A percentile compares a stretch with the other conserved stretches of the same genome.
These are phyloP conservation scores for Tragelaphus strepsiceros DNA, from an alignment of 2,113 vertebrate genomes.

Conservation along the genomic window DNA sequence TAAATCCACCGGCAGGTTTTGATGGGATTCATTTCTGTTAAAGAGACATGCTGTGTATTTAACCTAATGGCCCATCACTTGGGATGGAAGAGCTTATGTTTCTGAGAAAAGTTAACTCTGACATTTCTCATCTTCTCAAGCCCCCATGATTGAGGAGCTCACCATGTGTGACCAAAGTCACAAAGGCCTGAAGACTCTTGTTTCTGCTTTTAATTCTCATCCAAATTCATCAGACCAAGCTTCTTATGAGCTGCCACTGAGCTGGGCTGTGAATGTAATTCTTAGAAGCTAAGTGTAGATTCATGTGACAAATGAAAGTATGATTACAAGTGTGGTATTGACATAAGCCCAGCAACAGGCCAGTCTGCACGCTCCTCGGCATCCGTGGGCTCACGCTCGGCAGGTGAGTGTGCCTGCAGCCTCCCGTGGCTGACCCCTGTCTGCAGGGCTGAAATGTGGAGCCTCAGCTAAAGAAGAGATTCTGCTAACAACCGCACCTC, in stretches of 20 bases:
- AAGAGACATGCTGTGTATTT: background rate
- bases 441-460: background rate
- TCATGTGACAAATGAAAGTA: background rate
- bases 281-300: background rate
- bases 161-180: background rate
- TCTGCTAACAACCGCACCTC: background rate
- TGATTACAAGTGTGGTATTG: background rate
- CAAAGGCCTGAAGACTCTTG: background rate
- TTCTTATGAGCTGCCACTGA: background rate
- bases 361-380: background rate
- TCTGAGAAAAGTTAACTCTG: background rate
- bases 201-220: conserved; percentile 4
- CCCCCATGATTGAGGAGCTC: background rate
- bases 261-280: background rate
- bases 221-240: background rate
- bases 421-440: background rate
- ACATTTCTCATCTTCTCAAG: background rate
- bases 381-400: background rate
- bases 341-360: background rate
- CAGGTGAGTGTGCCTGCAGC: background rate
- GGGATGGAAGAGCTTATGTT: background rate
- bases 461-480: background rate
- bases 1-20: background rate
- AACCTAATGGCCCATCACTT: background rate
- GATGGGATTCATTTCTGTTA: background rate